phyloP scores from a whole-genome alignment of 2,113 vertebrate species.

The Lepus europaeus region DNA sequence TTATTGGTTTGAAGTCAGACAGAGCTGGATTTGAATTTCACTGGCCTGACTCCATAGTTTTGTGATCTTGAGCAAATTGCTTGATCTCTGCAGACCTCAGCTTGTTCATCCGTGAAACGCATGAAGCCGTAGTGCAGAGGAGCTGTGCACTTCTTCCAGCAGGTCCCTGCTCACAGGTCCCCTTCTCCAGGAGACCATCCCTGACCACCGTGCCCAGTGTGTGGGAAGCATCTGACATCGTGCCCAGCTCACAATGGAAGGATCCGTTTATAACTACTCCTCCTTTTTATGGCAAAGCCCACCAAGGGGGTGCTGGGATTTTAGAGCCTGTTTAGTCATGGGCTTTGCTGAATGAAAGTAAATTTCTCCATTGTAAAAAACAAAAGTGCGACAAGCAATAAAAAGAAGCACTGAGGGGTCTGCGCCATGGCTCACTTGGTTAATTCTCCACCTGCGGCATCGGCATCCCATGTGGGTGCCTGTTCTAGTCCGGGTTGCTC shows the following conservation, averaged over 20 bases:
- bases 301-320: background rate
- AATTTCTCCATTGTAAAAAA: background rate
- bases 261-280: background rate
- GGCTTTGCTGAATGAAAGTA: background rate
- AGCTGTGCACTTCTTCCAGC: rapidly evolving
- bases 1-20: conserved; percentile 30
- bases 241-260: too few species aligned
- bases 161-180: background rate
- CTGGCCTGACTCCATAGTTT: background rate
- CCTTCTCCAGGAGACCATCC: background rate
- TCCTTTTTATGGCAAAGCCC: background rate
- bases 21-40: conserved; percentile 22
- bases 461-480: too few species aligned
- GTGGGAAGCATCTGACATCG: background rate
- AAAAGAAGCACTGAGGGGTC: too few species aligned
- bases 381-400: too few species aligned
- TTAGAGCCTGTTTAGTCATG: background rate
- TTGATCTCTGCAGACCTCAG: conserved; percentile 16
- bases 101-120: background rate
- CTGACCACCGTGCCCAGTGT: background rate
- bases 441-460: too few species aligned
- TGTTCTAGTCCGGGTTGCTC: too few species aligned
- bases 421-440: too few species aligned
- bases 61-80: background rate
- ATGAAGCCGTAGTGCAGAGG: background rate